These are phyloP conservation scores for Phymorhynchus buccinoides DNA, from an alignment of 1,140 invertebrate species.

Conservation along the genomic window DNA sequence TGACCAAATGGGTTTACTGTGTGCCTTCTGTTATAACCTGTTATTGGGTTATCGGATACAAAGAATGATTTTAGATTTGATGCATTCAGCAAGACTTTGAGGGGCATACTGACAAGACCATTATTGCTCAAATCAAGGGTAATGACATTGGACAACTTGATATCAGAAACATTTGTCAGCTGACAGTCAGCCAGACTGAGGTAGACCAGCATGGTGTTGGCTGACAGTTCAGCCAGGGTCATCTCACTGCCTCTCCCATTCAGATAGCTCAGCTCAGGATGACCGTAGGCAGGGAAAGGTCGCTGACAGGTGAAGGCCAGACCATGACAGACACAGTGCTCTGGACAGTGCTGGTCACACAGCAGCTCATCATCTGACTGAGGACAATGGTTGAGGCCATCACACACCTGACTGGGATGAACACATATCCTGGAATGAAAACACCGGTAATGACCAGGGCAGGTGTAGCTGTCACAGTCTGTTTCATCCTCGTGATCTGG, in stretches of 20 bases:
- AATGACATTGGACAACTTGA: neutral
- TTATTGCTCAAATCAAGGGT: conserved; percentile 10
- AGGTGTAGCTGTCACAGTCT: conserved; percentile 29
- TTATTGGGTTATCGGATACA: conserved; percentile 38
- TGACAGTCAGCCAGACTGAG: conserved; percentile 22
- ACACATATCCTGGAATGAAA: neutral
- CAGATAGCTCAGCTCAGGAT: neutral
- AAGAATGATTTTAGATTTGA: conserved; percentile 23
- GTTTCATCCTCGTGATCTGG: conserved; percentile 23
- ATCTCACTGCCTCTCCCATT: neutral
- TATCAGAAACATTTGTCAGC: neutral
- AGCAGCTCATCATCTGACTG: conserved; percentile 17
- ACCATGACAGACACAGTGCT: neutral
- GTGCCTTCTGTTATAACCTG: conserved; percentile 33
- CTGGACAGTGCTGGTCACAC: neutral
- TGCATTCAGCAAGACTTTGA: neutral
- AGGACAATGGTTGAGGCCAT: conserved; percentile 17
- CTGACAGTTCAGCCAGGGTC: neutral
- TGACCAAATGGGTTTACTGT: neutral
- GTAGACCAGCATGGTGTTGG: conserved; percentile 2
- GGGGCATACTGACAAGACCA: neutral
- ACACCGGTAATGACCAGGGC: conserved; percentile 16
- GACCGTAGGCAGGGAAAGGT: neutral
- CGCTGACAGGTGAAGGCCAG: conserved; percentile 6
- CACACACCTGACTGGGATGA: conserved; percentile 22